Conservation (phyloP, 2,113 vertebrate species). For the Centrocercus urophasianus region DNA sequence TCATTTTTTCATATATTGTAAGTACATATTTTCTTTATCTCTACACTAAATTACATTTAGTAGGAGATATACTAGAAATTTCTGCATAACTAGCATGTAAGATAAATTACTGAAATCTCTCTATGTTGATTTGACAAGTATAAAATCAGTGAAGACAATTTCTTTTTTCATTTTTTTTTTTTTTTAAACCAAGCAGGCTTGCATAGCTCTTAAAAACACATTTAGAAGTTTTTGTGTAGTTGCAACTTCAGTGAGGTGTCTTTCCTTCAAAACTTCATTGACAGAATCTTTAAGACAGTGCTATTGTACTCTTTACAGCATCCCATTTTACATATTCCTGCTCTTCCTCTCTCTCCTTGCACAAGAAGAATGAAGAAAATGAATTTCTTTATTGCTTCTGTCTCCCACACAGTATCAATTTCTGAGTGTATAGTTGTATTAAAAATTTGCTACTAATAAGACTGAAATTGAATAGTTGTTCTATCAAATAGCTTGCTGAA, state of each 20-base stretch:
- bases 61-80: not conserved
- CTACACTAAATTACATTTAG: not conserved
- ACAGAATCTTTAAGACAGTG: not conserved
- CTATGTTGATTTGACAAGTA: not conserved
- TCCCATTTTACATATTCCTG: not conserved
- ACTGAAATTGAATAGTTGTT: constrained; percentile 30
- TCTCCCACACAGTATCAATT: not conserved
- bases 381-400: not conserved
- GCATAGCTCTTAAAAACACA: not conserved
- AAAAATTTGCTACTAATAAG: not conserved
- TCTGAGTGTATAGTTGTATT: not conserved
- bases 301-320: not conserved
- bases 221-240: not conserved
- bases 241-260: not conserved
- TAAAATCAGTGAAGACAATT: too few relatives aligned
- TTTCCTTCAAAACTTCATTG: not conserved
- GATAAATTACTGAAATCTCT: not conserved
- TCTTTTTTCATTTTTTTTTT: not conserved
- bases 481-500: constrained; percentile 2
- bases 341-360: not conserved
- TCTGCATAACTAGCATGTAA: not conserved
- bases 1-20: not conserved
- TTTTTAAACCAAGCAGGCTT: not conserved
- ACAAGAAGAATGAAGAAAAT: not conserved
- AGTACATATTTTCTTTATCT: not conserved